Evolutionary conservation across 2,888 invertebrate species (phyloP).

Genomic region (Falcaria lacertinaria): DNA sequence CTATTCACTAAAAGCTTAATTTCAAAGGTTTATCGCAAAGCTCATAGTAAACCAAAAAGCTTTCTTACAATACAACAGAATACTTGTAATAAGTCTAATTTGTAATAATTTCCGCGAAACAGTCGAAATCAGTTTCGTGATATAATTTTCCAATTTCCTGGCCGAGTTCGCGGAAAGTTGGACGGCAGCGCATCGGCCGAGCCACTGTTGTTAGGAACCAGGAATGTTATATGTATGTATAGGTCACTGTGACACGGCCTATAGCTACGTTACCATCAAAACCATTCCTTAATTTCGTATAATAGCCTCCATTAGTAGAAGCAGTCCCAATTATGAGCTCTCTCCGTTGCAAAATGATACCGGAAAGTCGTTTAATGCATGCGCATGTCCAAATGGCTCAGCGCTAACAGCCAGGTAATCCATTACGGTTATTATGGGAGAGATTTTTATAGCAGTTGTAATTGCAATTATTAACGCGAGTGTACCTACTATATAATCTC

Average conservation of each 20-base stretch:
- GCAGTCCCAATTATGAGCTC: slow-evolving; percentile 23
- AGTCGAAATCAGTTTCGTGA: neutral
- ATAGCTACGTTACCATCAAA: slow-evolving; percentile 13
- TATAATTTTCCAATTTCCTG: neutral
- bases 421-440: neutral
- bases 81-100: too few relatives aligned
- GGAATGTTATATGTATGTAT: slow-evolving; percentile 13
- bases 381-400: neutral
- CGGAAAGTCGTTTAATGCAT: slow-evolving; percentile 7
- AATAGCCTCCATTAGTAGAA: slow-evolving; percentile 29
- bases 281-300: slow-evolving; percentile 21
- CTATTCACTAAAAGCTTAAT: neutral
- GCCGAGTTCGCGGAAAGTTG: neutral
- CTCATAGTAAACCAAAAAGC: too few relatives aligned
- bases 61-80: too few relatives aligned
- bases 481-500: neutral
- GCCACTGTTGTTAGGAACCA: slow-evolving; percentile 10
- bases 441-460: neutral
- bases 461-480: neutral
- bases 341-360: slow-evolving; percentile 15
- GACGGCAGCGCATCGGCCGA: slow-evolving; percentile 8
- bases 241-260: slow-evolving; percentile 25
- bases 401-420: neutral
- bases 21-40: too few relatives aligned
- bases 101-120: neutral